A percentile compares a stretch with the other conserved stretches of the same genome.
These are phyloP conservation scores for Todiramphus saurophagus DNA, from an alignment of 2,113 vertebrate species.

Conservation along the genomic window DNA sequence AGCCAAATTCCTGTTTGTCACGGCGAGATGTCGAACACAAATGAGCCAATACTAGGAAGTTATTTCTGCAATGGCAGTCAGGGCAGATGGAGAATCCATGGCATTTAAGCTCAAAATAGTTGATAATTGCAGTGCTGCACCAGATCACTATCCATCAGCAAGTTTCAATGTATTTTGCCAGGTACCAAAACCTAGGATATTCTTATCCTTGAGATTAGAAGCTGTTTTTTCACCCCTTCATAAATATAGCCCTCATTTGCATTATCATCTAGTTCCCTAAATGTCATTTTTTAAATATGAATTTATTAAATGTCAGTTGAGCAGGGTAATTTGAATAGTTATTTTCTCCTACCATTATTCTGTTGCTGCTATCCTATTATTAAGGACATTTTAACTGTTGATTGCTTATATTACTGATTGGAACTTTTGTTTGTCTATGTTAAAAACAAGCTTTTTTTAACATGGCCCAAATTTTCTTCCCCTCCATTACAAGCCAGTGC, in stretches of 20 bases:
- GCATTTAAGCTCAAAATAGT: not conserved
- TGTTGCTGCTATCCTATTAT: slow-evolving; percentile 71
- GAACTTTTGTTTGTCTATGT: slow-evolving; percentile 57
- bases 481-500: slow-evolving; percentile 2
- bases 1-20: not conserved
- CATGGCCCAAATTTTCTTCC: not conserved
- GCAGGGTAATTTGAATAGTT: slow-evolving; percentile 76
- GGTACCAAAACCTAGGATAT: not conserved
- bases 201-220: slow-evolving; percentile 68
- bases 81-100: not conserved
- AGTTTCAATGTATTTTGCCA: not conserved
- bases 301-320: slow-evolving; percentile 83
- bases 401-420: slow-evolving; percentile 77
- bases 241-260: slow-evolving; percentile 83
- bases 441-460: slow-evolving; percentile 8
- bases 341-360: slow-evolving; percentile 74
- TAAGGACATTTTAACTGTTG: slow-evolving; percentile 72
- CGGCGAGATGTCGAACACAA: not conserved
- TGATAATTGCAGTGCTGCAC: not conserved
- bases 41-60: not conserved
- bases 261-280: slow-evolving; percentile 80
- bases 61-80: not conserved
- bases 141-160: not conserved
- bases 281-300: slow-evolving; percentile 84
- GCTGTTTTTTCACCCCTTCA: slow-evolving; percentile 67